Base-by-base conservation (phyloP, 2,797 vertebrate genomes). In the Takifugu rubripes region DNA sequence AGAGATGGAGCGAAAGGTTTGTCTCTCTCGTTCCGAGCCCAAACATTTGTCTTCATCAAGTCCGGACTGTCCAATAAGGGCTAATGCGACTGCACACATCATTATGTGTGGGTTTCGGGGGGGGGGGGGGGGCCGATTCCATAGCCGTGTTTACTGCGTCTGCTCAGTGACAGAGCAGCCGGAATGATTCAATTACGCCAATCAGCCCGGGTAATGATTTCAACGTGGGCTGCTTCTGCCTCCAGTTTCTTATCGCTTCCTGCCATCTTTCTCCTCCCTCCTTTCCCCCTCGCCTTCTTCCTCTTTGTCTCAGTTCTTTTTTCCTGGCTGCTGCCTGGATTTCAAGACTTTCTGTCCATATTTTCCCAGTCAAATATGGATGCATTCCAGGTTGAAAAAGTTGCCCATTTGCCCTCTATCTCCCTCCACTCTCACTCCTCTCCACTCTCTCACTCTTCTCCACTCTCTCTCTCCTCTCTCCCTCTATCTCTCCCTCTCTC, bases 111-210 rank as follows among this genome's bases (percentile, higher is more conserved):
- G 54, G 48, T 55, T 24, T 48, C 14, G n/a, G 44, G n/a, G 5
- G 44, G 42, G 49, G 53, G 46, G 12, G 27, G 45, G 14, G 63
- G 66, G 60, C 64, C 64, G 75, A 77, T 82, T 85, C 84, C 84
- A 84, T 84, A 81, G 75, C 80, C 61, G 66, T 84, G 82, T 87
- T 86, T 88, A 86, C 80, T 75, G 82, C 79, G 50, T 80, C 82
- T 82, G 84, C 78, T 84, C 86, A 87, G 72, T 83, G 84, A 84
- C 75, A 66, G 84, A 80, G 84, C 82, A 84, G 83, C 84, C 72
- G 64, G 81, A 86, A 87, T 88, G 83, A 89, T 88, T 87, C 82
- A 86, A 90, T 90, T 87, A 87, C 83, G 79, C 77, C 83, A 77
- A 84, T 89, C 78, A 77, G 81, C 88, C 87, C 76, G 83, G 86